These are phyloP conservation scores for Trichosurus vulpecula DNA, from an alignment of 2,797 vertebrate genomes.

Conservation along the genomic window DNA sequence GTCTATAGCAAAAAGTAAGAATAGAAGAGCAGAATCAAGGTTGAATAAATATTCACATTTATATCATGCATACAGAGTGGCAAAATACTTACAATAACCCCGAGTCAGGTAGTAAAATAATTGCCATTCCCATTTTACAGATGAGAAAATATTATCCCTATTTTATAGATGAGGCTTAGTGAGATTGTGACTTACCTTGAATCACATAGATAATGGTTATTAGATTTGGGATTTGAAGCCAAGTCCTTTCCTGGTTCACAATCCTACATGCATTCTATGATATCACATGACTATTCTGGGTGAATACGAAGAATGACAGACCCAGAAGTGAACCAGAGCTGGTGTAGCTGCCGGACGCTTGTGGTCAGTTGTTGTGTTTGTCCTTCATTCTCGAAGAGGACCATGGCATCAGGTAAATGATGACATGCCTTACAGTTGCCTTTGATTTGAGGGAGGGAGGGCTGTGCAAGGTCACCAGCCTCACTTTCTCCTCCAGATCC, in stretches of 20 bases:
- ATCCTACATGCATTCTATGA: background rate
- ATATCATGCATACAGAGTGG: background rate
- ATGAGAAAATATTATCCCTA: background rate
- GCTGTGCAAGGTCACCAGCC: too few species aligned
- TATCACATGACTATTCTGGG: background rate
- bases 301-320: background rate
- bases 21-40: background rate
- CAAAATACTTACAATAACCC: background rate
- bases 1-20: background rate
- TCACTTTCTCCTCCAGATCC: too few species aligned
- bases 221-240: background rate
- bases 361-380: background rate
- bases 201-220: background rate
- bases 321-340: background rate
- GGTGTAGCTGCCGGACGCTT: background rate
- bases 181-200: background rate
- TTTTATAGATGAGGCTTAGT: background rate
- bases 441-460: too few species aligned
- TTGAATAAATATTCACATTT: background rate
- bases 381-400: too few species aligned
- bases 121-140: background rate
- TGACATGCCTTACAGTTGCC: too few species aligned
- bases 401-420: too few species aligned
- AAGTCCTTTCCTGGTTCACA: background rate
- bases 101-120: background rate